Percentiles rank a stretch among this genome's conserved stretches.
These are phyloP conservation scores for Darevskia nairensis DNA, from an alignment of 2,797 vertebrate genomes.

Conservation along the genomic window DNA sequence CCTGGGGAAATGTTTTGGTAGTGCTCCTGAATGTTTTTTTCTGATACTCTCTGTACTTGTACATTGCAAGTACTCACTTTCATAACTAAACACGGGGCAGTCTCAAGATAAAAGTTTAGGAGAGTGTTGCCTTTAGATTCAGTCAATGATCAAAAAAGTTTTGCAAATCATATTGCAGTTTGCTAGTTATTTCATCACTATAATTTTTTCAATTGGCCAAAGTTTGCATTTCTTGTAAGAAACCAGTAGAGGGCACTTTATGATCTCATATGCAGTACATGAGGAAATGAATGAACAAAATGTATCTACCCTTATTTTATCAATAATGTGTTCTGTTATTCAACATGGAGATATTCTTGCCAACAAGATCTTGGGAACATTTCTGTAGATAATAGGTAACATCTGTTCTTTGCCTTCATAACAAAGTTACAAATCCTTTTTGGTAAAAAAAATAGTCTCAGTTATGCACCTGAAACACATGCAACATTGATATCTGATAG, in stretches of 20 bases:
- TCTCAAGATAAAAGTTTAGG: background rate
- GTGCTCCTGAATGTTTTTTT: background rate
- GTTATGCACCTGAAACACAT: background rate
- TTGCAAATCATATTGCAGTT: background rate
- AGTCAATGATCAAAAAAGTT: background rate
- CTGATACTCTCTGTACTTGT: background rate
- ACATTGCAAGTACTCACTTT: background rate
- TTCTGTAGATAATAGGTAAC: background rate
- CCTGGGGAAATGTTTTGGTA: background rate
- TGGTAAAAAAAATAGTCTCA: background rate
- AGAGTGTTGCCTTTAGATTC: background rate
- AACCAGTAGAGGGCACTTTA: slow-evolving; percentile 78
- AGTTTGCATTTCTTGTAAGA: background rate
- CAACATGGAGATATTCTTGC: background rate
- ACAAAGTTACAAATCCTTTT: background rate
- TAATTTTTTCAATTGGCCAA: background rate
- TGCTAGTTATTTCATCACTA: rapidly evolving
- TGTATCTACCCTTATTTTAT: background rate
- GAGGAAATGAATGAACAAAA: rapidly evolving
- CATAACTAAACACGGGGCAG: background rate
- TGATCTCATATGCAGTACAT: slow-evolving; percentile 43
- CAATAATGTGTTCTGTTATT: rapidly evolving
- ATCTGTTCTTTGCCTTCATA: background rate
- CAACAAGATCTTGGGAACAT: too few species aligned
- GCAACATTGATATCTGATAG: background rate